A percentile compares a stretch with the other conserved stretches of the same genome.
Conservation (phyloP, 2,113 vertebrate species). For the Apteryx owenii region DNA sequence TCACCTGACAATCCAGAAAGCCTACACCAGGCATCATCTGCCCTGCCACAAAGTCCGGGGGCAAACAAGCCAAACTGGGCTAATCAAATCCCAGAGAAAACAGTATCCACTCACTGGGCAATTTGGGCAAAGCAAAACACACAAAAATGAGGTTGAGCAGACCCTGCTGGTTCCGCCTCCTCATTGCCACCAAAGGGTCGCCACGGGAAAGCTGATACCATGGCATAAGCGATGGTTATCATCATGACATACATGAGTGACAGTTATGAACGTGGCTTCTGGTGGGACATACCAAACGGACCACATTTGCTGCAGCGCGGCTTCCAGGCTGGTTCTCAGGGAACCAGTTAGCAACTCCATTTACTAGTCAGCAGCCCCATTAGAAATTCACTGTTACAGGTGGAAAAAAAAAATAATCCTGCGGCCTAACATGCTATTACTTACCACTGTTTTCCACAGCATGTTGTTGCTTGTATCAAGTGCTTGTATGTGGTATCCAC, state of each 20-base stretch:
- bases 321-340: not conserved
- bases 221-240: no score
- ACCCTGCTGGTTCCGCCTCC: no score
- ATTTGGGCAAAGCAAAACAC: not conserved
- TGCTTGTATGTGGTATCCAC: not conserved
- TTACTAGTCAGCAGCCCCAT: not conserved
- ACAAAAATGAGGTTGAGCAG: no score
- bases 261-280: not conserved
- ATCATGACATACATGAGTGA: not conserved
- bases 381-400: not conserved
- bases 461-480: fast-evolving
- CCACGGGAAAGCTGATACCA: no score
- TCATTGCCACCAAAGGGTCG: no score
- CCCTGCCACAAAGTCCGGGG: not conserved
- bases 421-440: not conserved
- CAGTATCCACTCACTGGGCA: not conserved
- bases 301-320: fast-evolving
- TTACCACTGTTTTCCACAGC: not conserved
- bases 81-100: not conserved
- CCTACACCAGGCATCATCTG: not conserved
- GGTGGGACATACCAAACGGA: not conserved
- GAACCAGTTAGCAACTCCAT: not conserved
- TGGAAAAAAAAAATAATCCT: not conserved
- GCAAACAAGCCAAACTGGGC: not conserved
- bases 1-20: not conserved